These are phyloP conservation scores for Chesias legatella DNA, from an alignment of 2,888 invertebrate species.

Conservation along the genomic window DNA sequence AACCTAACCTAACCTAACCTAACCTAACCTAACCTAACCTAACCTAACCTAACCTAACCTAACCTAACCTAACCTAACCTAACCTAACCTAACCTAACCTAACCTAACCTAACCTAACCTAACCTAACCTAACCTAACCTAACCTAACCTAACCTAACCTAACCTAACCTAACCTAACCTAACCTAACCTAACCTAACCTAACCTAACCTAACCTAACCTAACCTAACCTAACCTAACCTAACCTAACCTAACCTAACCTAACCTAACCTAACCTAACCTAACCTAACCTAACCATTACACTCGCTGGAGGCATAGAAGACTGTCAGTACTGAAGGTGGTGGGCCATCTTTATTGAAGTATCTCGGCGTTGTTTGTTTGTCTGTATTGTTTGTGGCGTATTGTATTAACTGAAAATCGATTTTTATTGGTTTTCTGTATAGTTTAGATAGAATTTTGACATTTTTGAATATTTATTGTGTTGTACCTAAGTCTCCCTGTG, in stretches of 20 bases:
- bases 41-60: conserved; percentile 12
- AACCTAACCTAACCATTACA: neutral
- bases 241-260: neutral
- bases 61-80: conserved; percentile 15
- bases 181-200: conserved; percentile 16
- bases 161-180: conserved; percentile 20
- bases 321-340: no score
- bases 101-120: conserved; percentile 17
- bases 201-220: conserved; percentile 1
- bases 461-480: no score
- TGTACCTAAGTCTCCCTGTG: no score
- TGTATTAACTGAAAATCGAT: no score
- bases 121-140: conserved; percentile 19
- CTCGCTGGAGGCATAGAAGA: no score
- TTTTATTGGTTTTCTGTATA: no score
- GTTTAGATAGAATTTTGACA: no score
- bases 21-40: conserved; percentile 13
- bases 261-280: conserved; percentile 1
- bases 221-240: neutral
- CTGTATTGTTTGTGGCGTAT: no score
- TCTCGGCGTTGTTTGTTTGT: no score
- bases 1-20: conserved; percentile 15
- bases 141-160: conserved; percentile 22
- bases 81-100: conserved; percentile 11
- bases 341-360: no score